Evolutionary conservation across 2,113 vertebrate species (phyloP), one percentile per base, ranked within the genome.

Genomic region (Ifrita kowaldi): DNA sequence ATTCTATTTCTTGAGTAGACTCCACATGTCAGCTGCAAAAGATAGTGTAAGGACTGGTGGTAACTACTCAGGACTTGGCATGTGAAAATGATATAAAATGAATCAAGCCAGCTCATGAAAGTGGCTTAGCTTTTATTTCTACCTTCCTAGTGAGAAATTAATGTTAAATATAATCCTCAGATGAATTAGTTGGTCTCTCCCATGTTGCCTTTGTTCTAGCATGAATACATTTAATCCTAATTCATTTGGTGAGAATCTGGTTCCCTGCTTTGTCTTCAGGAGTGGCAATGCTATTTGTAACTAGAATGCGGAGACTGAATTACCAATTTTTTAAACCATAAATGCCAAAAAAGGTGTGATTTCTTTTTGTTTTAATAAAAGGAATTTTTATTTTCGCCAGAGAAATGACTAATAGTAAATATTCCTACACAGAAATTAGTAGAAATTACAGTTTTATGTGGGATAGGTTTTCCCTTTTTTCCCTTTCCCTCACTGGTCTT

Each of bases 381-480:
- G 1, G 3, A 23, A 22, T 70, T 93, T 93, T 94, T 91, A 11
- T 91, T 88, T 82, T 84, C 10, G 32, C 19, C 33, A 55, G 23
- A 88, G 22, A 84, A 89, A 75, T 56, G 16, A 75, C 16, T 71
- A 64, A 23, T 82, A 49, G 52, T 49, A 90, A 91, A 63, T 77
- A 84, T 86, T 50, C 37, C 60, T 84, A 21, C 60, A 64, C 6
- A 84, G 14, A 80, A 90, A 88, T 92, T 52, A 91, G 59, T 28
- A 74, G 64, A 94, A 90, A 86, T 78, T 93, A 44, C 17, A 32
- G 14, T 75, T 78, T 59, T 81, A 86, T 92, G 68, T 75, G 76
- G 88, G 64, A 52, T 81, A 74, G 19, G 18, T 88, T 96, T 91
- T 94, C 79, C 60, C 39, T 86, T 95, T 95, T 75, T 89, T 63